phyloP scores from a whole-genome alignment of 2,113 vertebrate species.

The Pogona vitticeps region DNA sequence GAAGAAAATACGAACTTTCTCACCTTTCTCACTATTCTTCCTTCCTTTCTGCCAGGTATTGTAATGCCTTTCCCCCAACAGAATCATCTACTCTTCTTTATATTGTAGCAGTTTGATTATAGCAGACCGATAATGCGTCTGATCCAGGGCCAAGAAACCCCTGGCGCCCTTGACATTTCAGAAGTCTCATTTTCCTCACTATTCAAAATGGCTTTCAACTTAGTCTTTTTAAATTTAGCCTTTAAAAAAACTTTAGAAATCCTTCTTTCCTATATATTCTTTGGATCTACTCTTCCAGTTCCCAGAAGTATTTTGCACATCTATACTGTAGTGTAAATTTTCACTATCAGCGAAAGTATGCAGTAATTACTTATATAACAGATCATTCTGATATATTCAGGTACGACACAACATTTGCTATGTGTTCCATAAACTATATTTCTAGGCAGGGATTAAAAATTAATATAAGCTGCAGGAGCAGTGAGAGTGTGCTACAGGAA shows the following conservation, averaged over 20 bases:
- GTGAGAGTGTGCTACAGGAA: neutral
- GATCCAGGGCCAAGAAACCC: slow-evolving; percentile 47
- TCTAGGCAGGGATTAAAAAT: neutral
- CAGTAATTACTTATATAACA: too few species aligned
- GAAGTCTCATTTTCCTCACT: slow-evolving; percentile 63
- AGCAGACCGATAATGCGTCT: slow-evolving; percentile 60
- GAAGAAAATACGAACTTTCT: slow-evolving; percentile 59
- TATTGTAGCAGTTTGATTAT: slow-evolving; percentile 65
- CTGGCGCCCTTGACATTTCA: slow-evolving; percentile 56
- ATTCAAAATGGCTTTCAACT: slow-evolving; percentile 60
- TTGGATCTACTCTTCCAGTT: neutral
- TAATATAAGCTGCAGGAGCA: neutral
- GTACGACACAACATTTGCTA: neutral
- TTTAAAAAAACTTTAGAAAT: slow-evolving; percentile 51
- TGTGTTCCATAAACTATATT: neutral
- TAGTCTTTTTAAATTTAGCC: slow-evolving; percentile 45
- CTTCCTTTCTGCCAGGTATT: slow-evolving; percentile 56
- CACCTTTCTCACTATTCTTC: slow-evolving; percentile 61
- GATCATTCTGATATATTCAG: too few species aligned
- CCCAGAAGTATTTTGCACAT: neutral
- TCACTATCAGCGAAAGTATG: neutral
- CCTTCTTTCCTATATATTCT: slow-evolving; percentile 41
- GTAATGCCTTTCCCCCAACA: slow-evolving; percentile 54
- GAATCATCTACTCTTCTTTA: slow-evolving; percentile 61
- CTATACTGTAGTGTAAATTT: neutral